These are phyloP conservation scores for Drosophila lutescens DNA, from an alignment of 2,888 invertebrate species.

Conservation along the genomic window DNA sequence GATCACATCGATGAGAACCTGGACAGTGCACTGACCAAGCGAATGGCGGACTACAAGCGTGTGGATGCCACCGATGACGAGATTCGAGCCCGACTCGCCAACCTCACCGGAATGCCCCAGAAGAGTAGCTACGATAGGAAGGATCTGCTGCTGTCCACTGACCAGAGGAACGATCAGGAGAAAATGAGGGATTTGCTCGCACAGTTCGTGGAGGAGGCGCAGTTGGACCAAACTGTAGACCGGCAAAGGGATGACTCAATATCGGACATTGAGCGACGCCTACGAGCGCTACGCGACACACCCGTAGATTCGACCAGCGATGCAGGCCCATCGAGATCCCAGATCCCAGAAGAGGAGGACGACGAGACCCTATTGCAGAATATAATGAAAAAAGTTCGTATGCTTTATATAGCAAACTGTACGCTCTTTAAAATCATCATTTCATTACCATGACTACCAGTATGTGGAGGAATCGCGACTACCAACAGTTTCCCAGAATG, in stretches of 20 bases:
- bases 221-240: constrained; percentile 86
- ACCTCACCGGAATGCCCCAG: constrained; percentile 88
- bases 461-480: constrained; percentile 86
- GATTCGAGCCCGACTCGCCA: constrained; percentile 87
- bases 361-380: constrained; percentile 82
- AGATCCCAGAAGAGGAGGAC: constrained; percentile 68
- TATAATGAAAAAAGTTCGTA: constrained; percentile 78
- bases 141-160: constrained; percentile 84
- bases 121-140: constrained; percentile 81
- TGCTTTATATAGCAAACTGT: background rate
- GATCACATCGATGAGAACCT: constrained; percentile 80
- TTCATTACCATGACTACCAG: constrained; percentile 56
- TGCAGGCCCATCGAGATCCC: constrained; percentile 34
- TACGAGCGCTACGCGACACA: constrained; percentile 85
- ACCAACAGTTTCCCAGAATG: constrained; percentile 84
- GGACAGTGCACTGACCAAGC: constrained; percentile 87
- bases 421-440: background rate
- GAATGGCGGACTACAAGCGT: constrained; percentile 89
- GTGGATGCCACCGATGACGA: constrained; percentile 87
- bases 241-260: constrained; percentile 84
- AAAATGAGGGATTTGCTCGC: constrained; percentile 89
- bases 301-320: constrained; percentile 55
- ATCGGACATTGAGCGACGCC: constrained; percentile 85
- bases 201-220: constrained; percentile 85
- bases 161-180: constrained; percentile 88